These are phyloP conservation scores for Entomyzon cyanotis DNA, from an alignment of 2,113 vertebrate species.

Conservation along the genomic window DNA sequence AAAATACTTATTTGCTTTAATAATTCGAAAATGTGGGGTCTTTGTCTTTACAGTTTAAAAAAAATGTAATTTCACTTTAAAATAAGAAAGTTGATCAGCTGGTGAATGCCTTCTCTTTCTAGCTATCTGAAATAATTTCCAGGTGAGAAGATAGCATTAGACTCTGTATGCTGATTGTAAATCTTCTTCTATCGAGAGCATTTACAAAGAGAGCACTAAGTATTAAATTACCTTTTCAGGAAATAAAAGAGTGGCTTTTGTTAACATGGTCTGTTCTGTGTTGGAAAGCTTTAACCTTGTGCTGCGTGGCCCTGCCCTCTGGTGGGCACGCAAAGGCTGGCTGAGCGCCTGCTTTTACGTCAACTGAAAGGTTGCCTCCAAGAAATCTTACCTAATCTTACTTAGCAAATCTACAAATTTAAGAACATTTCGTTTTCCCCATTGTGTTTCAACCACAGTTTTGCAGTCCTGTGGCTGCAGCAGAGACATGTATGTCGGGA, in stretches of 20 bases:
- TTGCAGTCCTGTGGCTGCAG: background rate
- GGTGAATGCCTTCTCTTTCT: background rate
- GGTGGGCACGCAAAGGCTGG: background rate
- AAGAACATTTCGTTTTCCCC: background rate
- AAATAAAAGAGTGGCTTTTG: background rate
- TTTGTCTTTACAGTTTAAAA: background rate
- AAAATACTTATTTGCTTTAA: background rate
- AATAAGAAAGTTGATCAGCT: background rate
- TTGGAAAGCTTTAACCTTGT: background rate
- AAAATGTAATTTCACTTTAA: background rate
- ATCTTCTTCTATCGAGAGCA: background rate
- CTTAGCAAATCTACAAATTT: background rate
- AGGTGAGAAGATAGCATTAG: background rate
- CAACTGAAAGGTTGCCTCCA: background rate
- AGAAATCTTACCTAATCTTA: background rate
- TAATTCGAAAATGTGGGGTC: rapidly evolving
- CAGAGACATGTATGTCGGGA: rapidly evolving
- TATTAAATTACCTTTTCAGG: background rate
- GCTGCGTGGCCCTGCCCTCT: background rate
- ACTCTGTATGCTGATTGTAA: background rate
- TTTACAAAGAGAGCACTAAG: background rate
- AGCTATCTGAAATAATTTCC: background rate
- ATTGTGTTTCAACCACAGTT: background rate
- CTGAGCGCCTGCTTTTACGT: background rate
- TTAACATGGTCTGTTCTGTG: background rate